Conservation (phyloP, 64 coral and sea anemone genomes). For the Stichodactyla helianthus region DNA sequence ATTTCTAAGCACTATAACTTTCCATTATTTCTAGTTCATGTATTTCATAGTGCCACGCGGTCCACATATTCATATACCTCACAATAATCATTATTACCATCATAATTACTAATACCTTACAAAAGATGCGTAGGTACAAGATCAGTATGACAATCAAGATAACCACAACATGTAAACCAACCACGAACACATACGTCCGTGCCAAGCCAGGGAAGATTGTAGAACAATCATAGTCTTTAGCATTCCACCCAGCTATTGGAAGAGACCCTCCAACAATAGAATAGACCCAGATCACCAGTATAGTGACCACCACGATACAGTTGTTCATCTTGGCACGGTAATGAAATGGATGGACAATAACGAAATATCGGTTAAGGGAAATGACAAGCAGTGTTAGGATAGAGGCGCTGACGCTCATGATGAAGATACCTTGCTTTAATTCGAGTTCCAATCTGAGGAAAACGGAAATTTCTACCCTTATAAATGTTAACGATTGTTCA, state of each 20-base stretch:
- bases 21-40: no score
- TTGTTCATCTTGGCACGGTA: constrained; percentile 13
- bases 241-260: constrained; percentile 13
- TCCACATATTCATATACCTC: no score
- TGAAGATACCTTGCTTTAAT: background rate
- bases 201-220: background rate
- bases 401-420: background rate
- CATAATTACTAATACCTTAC: constrained; percentile 1
- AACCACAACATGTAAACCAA: background rate
- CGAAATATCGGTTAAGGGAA: background rate
- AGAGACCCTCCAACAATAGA: background rate
- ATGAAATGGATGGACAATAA: constrained; percentile 7
- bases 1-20: no score
- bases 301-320: background rate
- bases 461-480: background rate
- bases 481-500: background rate
- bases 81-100: background rate
- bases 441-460: background rate
- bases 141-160: background rate
- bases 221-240: background rate
- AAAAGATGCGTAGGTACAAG: background rate
- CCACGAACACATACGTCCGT: background rate
- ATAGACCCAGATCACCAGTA: background rate
- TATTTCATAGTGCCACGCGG: no score
- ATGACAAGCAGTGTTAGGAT: background rate